phyloP scores from a whole-genome alignment of 2,113 vertebrate genomes.

The Tamias sibiricus region DNA sequence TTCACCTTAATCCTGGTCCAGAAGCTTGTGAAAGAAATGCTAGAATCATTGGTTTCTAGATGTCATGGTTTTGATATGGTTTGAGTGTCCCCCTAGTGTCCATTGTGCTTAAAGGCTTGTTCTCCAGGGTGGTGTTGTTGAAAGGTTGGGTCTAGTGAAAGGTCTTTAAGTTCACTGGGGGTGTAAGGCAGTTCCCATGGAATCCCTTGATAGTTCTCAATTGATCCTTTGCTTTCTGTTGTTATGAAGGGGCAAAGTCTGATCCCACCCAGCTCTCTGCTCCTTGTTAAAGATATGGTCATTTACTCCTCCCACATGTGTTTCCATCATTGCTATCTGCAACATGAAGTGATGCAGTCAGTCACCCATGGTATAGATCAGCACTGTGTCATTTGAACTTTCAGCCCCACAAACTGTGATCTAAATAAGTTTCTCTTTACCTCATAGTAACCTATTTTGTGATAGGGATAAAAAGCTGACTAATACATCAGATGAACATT shows the following conservation, averaged over 20 bases:
- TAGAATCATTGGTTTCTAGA: background rate
- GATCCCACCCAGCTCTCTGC: background rate
- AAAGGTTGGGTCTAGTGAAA: background rate
- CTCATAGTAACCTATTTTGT: background rate
- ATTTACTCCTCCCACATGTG: background rate
- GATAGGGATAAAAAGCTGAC: background rate
- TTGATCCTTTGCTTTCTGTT: background rate
- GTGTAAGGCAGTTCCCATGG: no score
- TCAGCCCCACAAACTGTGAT: background rate
- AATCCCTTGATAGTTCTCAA: background rate
- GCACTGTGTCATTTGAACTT: background rate
- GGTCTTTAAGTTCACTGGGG: background rate
- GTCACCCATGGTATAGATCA: background rate
- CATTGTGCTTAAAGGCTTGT: background rate
- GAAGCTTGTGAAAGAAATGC: background rate
- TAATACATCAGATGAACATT: background rate
- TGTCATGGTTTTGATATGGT: background rate
- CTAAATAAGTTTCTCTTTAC: background rate
- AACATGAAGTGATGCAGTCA: background rate
- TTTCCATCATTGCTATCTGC: background rate
- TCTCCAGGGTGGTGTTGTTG: background rate
- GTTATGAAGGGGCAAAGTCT: background rate
- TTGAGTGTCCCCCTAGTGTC: background rate
- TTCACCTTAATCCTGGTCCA: background rate
- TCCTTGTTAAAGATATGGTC: background rate